Base-by-base conservation (phyloP, 2,888 invertebrate species). In the Phragmatobia fuliginosa region DNA sequence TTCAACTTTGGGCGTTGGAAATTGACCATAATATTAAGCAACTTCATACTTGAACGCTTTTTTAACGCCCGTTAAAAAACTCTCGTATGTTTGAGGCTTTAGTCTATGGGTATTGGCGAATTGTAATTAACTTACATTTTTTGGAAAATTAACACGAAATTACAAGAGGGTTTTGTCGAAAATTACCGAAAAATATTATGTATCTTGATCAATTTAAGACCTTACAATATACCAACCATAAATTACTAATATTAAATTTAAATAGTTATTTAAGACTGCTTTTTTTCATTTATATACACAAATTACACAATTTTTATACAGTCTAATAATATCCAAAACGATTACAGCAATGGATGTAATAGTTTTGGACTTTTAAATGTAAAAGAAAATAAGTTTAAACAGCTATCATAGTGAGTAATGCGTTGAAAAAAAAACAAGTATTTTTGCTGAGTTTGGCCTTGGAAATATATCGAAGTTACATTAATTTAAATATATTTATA, bases 211-310 rank as follows among this genome's bases (percentile, higher is more conserved):
- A 77, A 78, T 78, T 77, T 38, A 72, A 82, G 84, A 85, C 77
- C 84, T 86, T 86, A 87, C 59, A 83, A 79, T 80, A 80, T 83
- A 85, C 76, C 76, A 77, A 81, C 83, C 82, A 86, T 82, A 83
- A 84, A 79, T 85, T 83, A 85, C 68, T 68, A 72, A 76, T 76
- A 77, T 72, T 73, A 82, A 71, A 75, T 77, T 76, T 79, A 76
- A 69, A 79, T 69, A 61, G 70, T 72, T 58, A 63, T 63, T 71
- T 73, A 72, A 74, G 80, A 76, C 68, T 74, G 73, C 71, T 78
- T 71, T 68, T 75, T 68, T 71, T 67, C 52, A 60, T 64, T 68
- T 69, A 52, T 65, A 56, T 65, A 56, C 33, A 64, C 65, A 65
- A 45, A 64, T 60, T 59, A 33, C 56, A 31, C 56, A 28, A 52